Evolutionary conservation across 2,113 vertebrate genomes (phyloP).

Genomic region (Carettochelys insculpta): DNA sequence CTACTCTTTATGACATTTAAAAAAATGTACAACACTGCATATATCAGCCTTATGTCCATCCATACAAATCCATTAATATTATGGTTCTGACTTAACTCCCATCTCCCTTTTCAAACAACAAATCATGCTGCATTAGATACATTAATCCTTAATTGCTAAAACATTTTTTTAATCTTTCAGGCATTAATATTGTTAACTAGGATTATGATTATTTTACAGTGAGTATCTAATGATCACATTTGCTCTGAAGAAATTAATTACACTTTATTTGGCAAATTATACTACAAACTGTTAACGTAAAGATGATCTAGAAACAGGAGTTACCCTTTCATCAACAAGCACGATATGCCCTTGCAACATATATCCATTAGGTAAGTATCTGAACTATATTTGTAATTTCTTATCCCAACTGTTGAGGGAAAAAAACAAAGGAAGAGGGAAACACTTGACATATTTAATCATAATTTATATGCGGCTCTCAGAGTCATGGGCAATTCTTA

Average conservation of each 20-base stretch:
- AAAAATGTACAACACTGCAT: constrained; percentile 69
- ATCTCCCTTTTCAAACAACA: constrained; percentile 52
- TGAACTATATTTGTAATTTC: constrained; percentile 5
- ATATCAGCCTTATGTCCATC: constrained; percentile 66
- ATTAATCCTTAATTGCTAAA: constrained; percentile 5
- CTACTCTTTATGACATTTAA: constrained; percentile 74
- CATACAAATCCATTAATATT: constrained; percentile 68
- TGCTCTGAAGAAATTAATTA: not conserved
- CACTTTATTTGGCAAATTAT: constrained; percentile 18
- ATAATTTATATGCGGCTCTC: not conserved
- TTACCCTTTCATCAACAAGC: not conserved
- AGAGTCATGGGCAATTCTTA: not conserved
- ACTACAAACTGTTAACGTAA: not conserved
- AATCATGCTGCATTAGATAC: constrained; percentile 24
- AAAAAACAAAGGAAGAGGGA: constrained; percentile 14
- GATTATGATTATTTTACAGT: constrained; percentile 17
- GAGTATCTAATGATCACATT: not conserved
- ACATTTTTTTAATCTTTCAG: constrained; percentile 12
- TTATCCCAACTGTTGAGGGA: not conserved
- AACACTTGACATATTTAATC: not conserved
- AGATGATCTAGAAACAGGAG: not conserved
- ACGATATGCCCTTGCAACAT: not conserved
- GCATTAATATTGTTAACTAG: not conserved
- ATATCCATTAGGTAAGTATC: not conserved
- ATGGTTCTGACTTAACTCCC: constrained; percentile 19